Evolutionary conservation across 2,113 vertebrate genomes (phyloP).

Genomic region (Nymphicus hollandicus): DNA sequence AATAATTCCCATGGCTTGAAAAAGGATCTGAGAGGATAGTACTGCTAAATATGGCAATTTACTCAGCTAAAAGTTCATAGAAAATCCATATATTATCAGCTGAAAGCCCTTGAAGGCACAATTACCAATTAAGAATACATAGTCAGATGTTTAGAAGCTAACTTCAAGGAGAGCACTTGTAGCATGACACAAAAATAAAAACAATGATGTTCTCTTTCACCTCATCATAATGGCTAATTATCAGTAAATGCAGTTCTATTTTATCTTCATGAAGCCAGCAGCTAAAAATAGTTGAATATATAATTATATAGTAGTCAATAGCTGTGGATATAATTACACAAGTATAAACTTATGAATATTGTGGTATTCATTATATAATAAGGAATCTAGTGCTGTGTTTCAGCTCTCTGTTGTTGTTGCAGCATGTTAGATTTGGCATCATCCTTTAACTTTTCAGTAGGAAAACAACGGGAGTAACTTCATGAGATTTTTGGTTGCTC

Average conservation of each 20-base stretch:
- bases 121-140: neutral
- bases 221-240: neutral
- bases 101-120: neutral
- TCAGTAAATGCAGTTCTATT: accelerated
- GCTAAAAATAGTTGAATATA: neutral
- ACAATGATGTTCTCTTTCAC: neutral
- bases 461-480: neutral
- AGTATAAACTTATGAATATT: neutral
- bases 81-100: neutral
- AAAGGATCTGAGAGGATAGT: slow-evolving; percentile 1
- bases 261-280: neutral
- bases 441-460: neutral
- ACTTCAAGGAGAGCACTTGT: neutral
- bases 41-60: neutral
- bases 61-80: neutral
- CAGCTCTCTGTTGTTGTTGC: neutral
- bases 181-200: neutral
- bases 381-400: neutral
- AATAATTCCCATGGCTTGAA: slow-evolving; percentile 19
- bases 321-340: neutral
- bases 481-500: neutral
- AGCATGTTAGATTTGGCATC: neutral
- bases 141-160: neutral
- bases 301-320: neutral
- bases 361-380: neutral